phyloP scores from a whole-genome alignment of 1,140 invertebrate genomes.

The Eupeodes corollae region DNA sequence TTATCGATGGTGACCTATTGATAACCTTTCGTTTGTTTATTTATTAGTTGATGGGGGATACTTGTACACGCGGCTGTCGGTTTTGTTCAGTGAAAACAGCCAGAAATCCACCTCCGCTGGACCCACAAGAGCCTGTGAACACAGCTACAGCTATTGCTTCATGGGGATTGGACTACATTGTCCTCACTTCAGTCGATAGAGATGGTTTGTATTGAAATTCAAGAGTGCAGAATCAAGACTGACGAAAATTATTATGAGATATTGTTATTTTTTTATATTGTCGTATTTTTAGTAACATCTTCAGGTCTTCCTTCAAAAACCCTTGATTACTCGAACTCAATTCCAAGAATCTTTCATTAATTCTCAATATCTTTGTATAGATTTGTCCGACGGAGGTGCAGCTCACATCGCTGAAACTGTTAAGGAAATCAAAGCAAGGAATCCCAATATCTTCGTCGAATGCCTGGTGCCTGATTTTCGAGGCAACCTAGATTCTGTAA shows the following conservation, averaged over 20 bases:
- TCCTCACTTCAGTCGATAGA: constrained; percentile 94
- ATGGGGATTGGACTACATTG: constrained; percentile 96
- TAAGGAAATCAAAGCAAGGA: constrained; percentile 61
- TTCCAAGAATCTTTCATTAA: neutral
- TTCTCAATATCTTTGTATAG: constrained; percentile 35
- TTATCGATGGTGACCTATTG: neutral
- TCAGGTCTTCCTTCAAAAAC: no score
- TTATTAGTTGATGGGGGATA: constrained; percentile 77
- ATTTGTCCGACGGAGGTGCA: constrained; percentile 84
- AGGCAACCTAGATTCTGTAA: constrained; percentile 66
- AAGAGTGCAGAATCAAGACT: neutral
- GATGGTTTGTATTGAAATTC: constrained; percentile 47
- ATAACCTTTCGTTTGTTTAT: constrained; percentile 13
- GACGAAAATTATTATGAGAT: no score
- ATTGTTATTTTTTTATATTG: no score
- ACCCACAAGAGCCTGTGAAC: constrained; percentile 84
- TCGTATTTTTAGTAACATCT: no score
- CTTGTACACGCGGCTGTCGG: constrained; percentile 82
- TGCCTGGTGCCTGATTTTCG: constrained; percentile 94
- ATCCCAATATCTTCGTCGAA: constrained; percentile 83
- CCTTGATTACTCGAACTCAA: neutral
- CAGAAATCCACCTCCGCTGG: constrained; percentile 75
- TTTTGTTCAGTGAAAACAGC: constrained; percentile 99
- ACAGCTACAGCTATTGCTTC: constrained; percentile 84
- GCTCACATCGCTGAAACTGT: constrained; percentile 88